Percentiles rank a stretch among this genome's conserved stretches.
Conservation (phyloP, 2,888 invertebrate genomes). For the Mellilla xanthometata region DNA sequence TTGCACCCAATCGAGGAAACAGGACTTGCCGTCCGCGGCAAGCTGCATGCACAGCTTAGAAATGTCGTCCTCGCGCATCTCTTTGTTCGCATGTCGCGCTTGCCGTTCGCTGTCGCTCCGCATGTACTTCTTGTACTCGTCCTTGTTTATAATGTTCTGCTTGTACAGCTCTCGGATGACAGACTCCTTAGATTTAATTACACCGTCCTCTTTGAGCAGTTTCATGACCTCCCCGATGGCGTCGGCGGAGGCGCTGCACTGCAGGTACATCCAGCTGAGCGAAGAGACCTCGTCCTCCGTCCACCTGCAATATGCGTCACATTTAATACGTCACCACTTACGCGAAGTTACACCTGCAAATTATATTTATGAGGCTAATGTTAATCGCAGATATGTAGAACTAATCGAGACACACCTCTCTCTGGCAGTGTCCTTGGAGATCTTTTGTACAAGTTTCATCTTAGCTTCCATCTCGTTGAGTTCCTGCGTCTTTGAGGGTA, state of each 20-base stretch:
- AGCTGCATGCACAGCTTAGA: conserved; percentile 83
- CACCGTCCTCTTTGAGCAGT: conserved; percentile 83
- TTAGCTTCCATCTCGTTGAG: conserved; percentile 23
- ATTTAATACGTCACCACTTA: no score
- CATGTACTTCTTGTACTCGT: conserved; percentile 80
- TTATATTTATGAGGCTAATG: no score
- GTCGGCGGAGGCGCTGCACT: conserved; percentile 80
- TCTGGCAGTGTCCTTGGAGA: conserved; percentile 26
- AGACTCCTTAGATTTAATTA: conserved; percentile 82
- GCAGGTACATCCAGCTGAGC: conserved; percentile 86
- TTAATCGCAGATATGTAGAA: no score
- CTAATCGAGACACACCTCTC: conserved; percentile 33
- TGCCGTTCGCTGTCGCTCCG: conserved; percentile 57
- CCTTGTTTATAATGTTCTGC: conserved; percentile 84
- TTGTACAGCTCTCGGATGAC: conserved; percentile 84
- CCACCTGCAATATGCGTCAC: conserved; percentile 74
- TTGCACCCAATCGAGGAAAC: conserved; percentile 86
- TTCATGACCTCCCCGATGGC: conserved; percentile 84
- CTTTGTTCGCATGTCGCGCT: conserved; percentile 37
- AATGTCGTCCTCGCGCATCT: conserved; percentile 57
- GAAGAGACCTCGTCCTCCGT: conserved; percentile 85
- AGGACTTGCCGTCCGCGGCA: conserved; percentile 82
- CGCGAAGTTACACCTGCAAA: no score
- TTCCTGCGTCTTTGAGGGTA: conserved; percentile 11
- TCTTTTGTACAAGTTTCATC: conserved; percentile 23